Base-by-base conservation (phyloP, 2,113 vertebrate genomes). In the Eira barbara region DNA sequence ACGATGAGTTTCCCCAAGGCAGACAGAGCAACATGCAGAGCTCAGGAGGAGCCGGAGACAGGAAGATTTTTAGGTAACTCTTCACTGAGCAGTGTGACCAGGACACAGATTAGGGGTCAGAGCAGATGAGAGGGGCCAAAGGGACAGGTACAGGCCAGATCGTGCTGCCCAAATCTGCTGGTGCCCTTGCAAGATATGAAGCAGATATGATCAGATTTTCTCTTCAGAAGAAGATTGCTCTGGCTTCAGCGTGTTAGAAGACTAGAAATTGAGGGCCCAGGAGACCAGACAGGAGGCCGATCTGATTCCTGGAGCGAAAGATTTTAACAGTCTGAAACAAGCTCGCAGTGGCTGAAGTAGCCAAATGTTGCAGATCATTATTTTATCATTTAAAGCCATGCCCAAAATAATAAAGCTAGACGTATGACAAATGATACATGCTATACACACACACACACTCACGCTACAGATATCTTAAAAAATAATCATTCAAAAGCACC, bases 71-170 rank as follows among this genome's bases (percentile, higher is more conserved):
- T 14, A 20, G 20, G 23, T n/a, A 29, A 39, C 34, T 65, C 4
- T 49, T 17, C 12, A 10, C n/a, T n/a, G 17, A 10, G 36, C 6
- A 3, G 23, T 23, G 4, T 25, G 52, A 61, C 18, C 7, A 6
- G 52, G 20, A 23, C 23, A 36, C 3, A 23, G 57, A 61, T 7
- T 17, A 34, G n/a, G 76, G 13, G 36, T 39, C 9, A 65, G 15
- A 25, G 1, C 2, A 4, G 20, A 3, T 5, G 39, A 61, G 49
- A 65, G 52, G 1, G 2, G 1, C 21, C 20, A 17, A 3, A 45
- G 39, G 14, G 52, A 42, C 39, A 42, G 9, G 18, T 23, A n/a
- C 65, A 47, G 42, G 36, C 63, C 39, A 34, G 25, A n/a, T 23
- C 39, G 10, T 4, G 20, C 63, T 12, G 2, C 39, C 18, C 13